Evolutionary conservation across 2,113 vertebrate genomes (phyloP).

Genomic region (Phyllopteryx taeniolatus): DNA sequence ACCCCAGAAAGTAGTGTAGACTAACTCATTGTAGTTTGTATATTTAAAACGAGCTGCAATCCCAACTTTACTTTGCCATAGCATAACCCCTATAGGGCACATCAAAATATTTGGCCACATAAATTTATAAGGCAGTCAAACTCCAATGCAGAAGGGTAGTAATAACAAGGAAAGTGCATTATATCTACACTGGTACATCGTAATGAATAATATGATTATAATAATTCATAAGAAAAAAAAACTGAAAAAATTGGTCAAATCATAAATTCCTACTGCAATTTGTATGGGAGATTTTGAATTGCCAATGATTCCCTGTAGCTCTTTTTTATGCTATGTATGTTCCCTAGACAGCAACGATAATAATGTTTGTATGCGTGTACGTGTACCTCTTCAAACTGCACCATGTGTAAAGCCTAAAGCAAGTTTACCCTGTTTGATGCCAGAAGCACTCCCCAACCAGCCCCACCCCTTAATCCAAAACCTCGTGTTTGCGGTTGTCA

Average conservation of each 20-base stretch:
- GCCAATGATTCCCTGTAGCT: neutral
- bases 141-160: neutral
- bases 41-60: neutral
- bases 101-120: neutral
- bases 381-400: neutral
- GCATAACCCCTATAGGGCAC: neutral
- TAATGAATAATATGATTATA: neutral
- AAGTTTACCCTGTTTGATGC: conserved; percentile 4
- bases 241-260: too few relatives aligned
- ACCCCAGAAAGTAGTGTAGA: conserved; percentile 45
- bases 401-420: neutral
- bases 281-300: neutral
- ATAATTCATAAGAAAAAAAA: neutral
- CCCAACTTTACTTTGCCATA: neutral
- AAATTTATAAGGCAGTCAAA: neutral
- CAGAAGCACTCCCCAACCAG: neutral
- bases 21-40: conserved; percentile 2
- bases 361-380: neutral
- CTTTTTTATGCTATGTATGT: neutral
- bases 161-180: neutral
- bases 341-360: conserved; percentile 12
- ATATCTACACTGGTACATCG: neutral
- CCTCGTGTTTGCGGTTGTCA: neutral
- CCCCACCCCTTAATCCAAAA: neutral
- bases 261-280: neutral